Conservation (phyloP, 2,113 vertebrate genomes). For the Salvelinus sp. region DNA sequence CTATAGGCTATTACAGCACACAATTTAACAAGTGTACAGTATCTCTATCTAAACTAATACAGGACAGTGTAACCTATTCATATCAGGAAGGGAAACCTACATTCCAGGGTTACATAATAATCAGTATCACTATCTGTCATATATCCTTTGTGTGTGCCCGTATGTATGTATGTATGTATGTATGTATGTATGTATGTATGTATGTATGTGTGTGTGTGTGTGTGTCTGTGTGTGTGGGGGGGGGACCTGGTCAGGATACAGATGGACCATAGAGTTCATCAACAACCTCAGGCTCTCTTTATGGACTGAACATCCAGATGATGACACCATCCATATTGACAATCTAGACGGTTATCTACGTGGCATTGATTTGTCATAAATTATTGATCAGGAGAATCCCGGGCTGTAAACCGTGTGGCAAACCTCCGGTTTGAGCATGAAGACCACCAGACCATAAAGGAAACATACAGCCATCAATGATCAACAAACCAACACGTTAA, state of each 20-base stretch:
- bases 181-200: fast-evolving
- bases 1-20: no score
- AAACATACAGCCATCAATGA: not conserved
- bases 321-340: not conserved
- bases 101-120: no score
- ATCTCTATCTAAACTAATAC: not conserved
- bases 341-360: not conserved
- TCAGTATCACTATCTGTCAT: not conserved
- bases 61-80: not conserved
- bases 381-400: not conserved
- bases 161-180: no score
- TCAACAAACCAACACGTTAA: not conserved
- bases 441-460: not conserved
- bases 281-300: not conserved
- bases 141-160: no score
- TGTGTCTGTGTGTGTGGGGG: fast-evolving
- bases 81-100: not conserved
- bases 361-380: not conserved
- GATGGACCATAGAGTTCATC: not conserved
- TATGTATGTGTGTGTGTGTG: fast-evolving
- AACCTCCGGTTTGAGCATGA: not conserved
- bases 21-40: no score
- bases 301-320: not conserved
- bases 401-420: no score
- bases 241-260: no score